phyloP scores from a whole-genome alignment of 2,113 vertebrate genomes.

The Chionis minor region DNA sequence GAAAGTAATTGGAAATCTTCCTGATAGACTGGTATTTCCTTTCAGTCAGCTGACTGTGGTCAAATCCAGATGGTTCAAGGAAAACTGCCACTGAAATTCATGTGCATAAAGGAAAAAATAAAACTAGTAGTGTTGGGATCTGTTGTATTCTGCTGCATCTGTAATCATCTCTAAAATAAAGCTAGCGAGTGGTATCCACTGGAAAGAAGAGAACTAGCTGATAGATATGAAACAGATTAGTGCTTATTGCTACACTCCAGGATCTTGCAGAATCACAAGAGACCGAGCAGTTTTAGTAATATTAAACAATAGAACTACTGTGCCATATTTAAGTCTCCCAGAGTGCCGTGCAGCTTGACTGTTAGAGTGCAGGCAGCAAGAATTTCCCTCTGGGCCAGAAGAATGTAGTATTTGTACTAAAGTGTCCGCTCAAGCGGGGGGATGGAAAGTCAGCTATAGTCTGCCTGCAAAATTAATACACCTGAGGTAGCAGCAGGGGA shows the following conservation, averaged over 20 bases:
- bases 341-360: constrained; percentile 5
- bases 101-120: background rate
- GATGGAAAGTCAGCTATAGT: background rate
- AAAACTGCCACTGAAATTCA: background rate
- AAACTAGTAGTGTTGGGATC: background rate
- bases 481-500: background rate
- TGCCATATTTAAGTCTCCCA: constrained; percentile 56
- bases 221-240: background rate
- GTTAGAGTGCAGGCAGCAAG: constrained; percentile 49
- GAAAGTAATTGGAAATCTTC: constrained; percentile 1
- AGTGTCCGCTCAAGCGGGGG: background rate
- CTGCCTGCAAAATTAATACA: constrained; percentile 14
- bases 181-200: background rate
- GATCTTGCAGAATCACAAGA: constrained; percentile 28
- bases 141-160: background rate
- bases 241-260: background rate
- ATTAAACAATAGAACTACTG: constrained; percentile 61
- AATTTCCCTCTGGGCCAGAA: constrained; percentile 47
- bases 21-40: constrained; percentile 20
- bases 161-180: background rate
- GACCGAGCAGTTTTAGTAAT: constrained; percentile 23
- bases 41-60: background rate
- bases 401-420: constrained; percentile 54
- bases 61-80: background rate
- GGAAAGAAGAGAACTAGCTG: background rate